Evolutionary conservation across 2,113 vertebrate species (phyloP).

Genomic region (Megatriorchis doriae): DNA sequence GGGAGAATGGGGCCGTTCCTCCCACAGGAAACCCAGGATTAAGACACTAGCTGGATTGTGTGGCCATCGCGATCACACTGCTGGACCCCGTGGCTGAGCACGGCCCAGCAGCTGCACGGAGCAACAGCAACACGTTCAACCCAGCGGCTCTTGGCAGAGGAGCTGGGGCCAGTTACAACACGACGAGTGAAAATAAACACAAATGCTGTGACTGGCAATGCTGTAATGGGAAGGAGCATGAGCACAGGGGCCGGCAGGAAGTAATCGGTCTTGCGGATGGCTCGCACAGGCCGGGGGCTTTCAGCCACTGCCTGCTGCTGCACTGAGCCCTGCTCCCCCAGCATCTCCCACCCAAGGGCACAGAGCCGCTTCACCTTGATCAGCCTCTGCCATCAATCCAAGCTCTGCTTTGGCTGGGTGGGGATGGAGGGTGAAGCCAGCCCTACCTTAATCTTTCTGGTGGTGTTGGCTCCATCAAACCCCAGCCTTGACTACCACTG

Average conservation of each 20-base stretch:
- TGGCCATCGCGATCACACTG: not conserved
- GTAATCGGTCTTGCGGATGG: not conserved
- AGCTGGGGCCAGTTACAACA: not conserved
- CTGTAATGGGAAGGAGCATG: not conserved
- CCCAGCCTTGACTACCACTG: not conserved
- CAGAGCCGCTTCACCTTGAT: accelerated
- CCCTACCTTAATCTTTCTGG: not conserved
- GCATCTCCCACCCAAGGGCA: not conserved
- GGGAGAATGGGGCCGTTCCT: not conserved
- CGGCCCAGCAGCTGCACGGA: not conserved
- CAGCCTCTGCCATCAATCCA: accelerated
- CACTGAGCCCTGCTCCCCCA: not conserved
- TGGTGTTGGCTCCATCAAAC: not conserved
- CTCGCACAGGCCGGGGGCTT: not conserved
- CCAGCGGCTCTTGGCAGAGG: constrained; percentile 1
- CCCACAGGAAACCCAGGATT: constrained; percentile 7
- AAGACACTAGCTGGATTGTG: constrained; percentile 11
- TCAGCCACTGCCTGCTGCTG: not conserved
- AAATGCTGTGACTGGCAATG: not conserved
- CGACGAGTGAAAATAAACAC: constrained; percentile 4
- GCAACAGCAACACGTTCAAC: not conserved
- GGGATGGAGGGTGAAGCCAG: not conserved
- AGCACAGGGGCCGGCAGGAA: not conserved
- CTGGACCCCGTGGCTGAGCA: not conserved
- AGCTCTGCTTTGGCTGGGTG: not conserved